Evolutionary conservation across 2,797 vertebrate genomes (phyloP).

Genomic region (Sebastes flavidus): DNA sequence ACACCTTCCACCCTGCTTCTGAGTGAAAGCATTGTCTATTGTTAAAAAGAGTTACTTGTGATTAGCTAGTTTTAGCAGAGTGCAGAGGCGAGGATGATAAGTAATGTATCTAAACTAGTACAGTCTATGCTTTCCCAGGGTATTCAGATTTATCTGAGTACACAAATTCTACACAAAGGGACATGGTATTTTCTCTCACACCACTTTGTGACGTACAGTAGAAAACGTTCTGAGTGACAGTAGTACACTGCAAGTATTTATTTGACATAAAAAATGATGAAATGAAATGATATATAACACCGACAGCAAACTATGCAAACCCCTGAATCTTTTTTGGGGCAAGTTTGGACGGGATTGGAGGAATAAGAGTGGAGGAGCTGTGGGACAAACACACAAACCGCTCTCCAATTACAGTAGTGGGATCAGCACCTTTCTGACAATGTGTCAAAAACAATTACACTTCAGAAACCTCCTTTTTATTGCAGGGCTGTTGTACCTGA

Average conservation of each 20-base stretch:
- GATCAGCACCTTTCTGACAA: neutral
- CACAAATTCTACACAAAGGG: too few species aligned
- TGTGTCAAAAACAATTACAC: neutral
- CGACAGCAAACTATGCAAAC: neutral
- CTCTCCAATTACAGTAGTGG: neutral
- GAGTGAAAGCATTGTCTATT: too few species aligned
- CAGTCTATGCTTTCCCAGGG: too few species aligned
- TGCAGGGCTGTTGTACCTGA: neutral
- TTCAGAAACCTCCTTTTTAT: neutral
- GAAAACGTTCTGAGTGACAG: neutral
- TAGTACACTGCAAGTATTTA: neutral
- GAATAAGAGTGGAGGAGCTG: neutral
- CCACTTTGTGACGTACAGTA: neutral
- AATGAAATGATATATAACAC: neutral
- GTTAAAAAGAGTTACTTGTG: too few species aligned
- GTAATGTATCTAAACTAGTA: too few species aligned
- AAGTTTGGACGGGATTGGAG: neutral
- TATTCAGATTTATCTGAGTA: too few species aligned
- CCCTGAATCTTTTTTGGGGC: neutral
- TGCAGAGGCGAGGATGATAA: too few species aligned
- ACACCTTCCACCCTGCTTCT: too few species aligned
- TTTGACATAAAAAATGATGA: neutral
- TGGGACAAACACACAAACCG: neutral
- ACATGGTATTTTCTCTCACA: too few species aligned
- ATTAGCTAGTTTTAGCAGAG: too few species aligned